phyloP scores from a whole-genome alignment of 2,888 invertebrate species.

The Patella ulyssiponensis region DNA sequence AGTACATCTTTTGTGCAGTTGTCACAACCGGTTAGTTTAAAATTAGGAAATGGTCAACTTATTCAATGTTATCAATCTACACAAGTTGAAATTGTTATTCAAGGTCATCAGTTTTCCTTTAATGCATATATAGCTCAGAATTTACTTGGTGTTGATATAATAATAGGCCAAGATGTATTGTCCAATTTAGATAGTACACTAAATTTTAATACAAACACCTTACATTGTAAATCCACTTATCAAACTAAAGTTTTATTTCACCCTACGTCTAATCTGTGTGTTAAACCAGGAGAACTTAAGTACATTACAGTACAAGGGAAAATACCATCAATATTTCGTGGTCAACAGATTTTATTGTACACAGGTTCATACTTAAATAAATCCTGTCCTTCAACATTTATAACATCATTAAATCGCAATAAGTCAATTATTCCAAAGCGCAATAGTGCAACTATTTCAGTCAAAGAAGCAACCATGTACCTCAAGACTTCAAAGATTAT shows the following conservation, averaged over 20 bases:
- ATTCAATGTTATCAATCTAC: not conserved
- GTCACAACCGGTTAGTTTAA: not conserved
- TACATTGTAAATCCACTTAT: not conserved
- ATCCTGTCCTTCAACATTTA: not conserved
- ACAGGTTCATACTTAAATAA: not conserved
- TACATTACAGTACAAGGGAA: not conserved
- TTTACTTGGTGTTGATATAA: not conserved
- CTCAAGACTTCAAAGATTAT: not conserved
- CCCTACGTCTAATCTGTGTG: not conserved
- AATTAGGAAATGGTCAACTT: not conserved
- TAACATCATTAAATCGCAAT: not conserved
- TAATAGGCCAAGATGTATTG: not conserved
- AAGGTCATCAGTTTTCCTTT: not conserved
- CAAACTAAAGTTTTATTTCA: not conserved
- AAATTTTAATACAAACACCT: not conserved
- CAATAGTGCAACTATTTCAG: too few relatives aligned
- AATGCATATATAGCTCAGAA: not conserved
- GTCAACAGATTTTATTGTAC: not conserved
- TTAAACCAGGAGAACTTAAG: not conserved
- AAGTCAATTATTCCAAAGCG: constrained; percentile 3
- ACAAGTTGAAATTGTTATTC: not conserved
- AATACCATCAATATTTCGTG: not conserved
- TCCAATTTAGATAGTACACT: not conserved
- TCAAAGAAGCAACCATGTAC: too few relatives aligned
- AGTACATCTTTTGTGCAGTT: too few relatives aligned